These are phyloP conservation scores for Decapterus maruadsi DNA, from an alignment of 2,797 vertebrate species.

Conservation along the genomic window DNA sequence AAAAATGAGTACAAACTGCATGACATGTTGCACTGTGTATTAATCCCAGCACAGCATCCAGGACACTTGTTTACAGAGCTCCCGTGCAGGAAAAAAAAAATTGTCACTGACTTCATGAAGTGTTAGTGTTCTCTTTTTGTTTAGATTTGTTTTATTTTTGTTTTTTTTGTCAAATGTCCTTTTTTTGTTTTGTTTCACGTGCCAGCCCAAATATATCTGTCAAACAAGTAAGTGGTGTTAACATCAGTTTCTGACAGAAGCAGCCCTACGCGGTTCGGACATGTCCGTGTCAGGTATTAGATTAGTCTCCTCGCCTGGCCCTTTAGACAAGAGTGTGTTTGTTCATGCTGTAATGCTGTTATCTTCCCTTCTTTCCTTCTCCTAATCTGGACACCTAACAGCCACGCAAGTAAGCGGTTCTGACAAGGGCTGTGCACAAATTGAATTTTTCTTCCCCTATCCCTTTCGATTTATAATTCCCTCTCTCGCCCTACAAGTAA, in stretches of 20 bases:
- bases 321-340: slow-evolving; percentile 77
- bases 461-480: slow-evolving; percentile 82
- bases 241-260: slow-evolving; percentile 59
- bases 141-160: no score
- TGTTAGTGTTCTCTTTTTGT: no score
- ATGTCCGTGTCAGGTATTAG: slow-evolving; percentile 67
- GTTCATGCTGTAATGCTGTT: slow-evolving; percentile 72
- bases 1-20: slow-evolving; percentile 59
- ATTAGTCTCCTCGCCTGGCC: slow-evolving; percentile 63
- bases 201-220: neutral
- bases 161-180: neutral
- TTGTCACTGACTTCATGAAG: no score
- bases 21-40: slow-evolving; percentile 41
- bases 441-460: slow-evolving; percentile 76
- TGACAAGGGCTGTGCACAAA: slow-evolving; percentile 81
- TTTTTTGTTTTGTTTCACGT: neutral
- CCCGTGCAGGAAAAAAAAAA: slow-evolving; percentile 5
- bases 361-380: slow-evolving; percentile 63
- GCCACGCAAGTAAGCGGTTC: slow-evolving; percentile 74
- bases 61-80: slow-evolving; percentile 23
- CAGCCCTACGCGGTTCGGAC: slow-evolving; percentile 37
- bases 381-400: slow-evolving; percentile 78
- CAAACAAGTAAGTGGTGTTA: slow-evolving; percentile 46
- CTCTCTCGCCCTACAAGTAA: slow-evolving; percentile 71
- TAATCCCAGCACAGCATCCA: slow-evolving; percentile 24